Conservation (phyloP, 2,113 vertebrate genomes). For the Cryptomyrus ogoouensis region DNA sequence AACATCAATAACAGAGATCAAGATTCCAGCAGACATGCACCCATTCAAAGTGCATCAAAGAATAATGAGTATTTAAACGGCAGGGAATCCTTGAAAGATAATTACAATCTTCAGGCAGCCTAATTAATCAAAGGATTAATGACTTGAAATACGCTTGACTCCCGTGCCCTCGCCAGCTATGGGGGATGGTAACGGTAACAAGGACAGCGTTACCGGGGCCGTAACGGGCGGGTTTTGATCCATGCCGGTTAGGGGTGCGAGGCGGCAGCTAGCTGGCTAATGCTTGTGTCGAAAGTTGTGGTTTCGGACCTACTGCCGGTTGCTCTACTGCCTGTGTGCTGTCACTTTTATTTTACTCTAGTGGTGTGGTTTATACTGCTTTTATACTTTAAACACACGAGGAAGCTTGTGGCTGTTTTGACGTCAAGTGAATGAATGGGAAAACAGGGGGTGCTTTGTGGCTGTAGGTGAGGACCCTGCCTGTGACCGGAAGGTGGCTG, state of each 20-base stretch:
- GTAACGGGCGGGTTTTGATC: neutral
- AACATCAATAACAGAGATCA: neutral
- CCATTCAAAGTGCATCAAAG: neutral
- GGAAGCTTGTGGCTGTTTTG: neutral
- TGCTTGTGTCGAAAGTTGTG: neutral
- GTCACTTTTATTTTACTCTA: neutral
- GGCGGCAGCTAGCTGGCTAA: neutral
- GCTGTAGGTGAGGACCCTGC: neutral
- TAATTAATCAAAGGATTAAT: slow-evolving; percentile 39
- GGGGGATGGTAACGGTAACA: slow-evolving; percentile 24
- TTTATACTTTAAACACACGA: neutral
- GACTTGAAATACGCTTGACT: slow-evolving; percentile 31
- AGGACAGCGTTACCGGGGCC: neutral
- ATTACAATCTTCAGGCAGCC: slow-evolving; percentile 36
- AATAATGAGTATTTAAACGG: slow-evolving; percentile 3
- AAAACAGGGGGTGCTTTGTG: neutral
- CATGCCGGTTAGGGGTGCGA: neutral
- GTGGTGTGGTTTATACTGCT: neutral
- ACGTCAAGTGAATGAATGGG: neutral
- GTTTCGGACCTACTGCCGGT: neutral
- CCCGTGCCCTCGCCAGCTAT: slow-evolving; percentile 23
- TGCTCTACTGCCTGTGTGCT: neutral
- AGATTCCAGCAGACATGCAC: neutral
- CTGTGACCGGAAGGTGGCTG: neutral
- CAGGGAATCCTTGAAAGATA: slow-evolving; percentile 27